Evolutionary conservation across 2,797 vertebrate genomes (phyloP), one percentile per base, ranked within the genome.

Genomic region (Mionectes olivaceus): DNA sequence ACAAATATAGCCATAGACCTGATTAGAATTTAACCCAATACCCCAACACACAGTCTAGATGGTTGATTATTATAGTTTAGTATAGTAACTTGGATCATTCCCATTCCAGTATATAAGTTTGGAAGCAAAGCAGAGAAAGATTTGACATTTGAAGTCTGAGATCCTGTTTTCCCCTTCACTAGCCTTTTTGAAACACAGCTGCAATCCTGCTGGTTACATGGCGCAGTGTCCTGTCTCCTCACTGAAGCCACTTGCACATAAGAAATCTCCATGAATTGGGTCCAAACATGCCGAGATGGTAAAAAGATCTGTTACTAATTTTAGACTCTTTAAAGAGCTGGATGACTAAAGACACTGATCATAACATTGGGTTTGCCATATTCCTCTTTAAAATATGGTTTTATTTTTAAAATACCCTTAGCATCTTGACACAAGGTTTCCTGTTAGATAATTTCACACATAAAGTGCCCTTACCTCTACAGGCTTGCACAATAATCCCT

Each of bases 361-460:
- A 50, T 13, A 65, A 27, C 0, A 1, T 6, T 39, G 3, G 5
- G 5, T 3, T 46, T 37, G 10, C 2, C 41, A 18, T 21, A n/a
- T 39, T 61, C 7, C 4, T 44, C 19, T 61, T 69, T 35, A 19
- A 18, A 63, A 37, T 28, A 11, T 3, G 3, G 2, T 43, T 92
- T 76, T 59, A 24, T 9, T 27, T 35, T 3, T 21, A 47, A 61
- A 2, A 57, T 19, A 43, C 4, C 6, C 5, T 7, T 2, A 15
- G 39, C 4, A 61, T 57, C 2, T 14, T 67, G n/a, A 43, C 19
- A 35, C 0, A 3, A 49, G 4, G 0, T 46, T 46, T 18, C 12
- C 6, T 56, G 3, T 6, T 49, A 37, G 22, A 59, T 35, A 28
- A 35, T n/a, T 70, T 67, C 47, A 35, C 9, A 11, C 11, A 17